Conservation (phyloP, 2,888 invertebrate genomes). For the Drosophila conformis region DNA sequence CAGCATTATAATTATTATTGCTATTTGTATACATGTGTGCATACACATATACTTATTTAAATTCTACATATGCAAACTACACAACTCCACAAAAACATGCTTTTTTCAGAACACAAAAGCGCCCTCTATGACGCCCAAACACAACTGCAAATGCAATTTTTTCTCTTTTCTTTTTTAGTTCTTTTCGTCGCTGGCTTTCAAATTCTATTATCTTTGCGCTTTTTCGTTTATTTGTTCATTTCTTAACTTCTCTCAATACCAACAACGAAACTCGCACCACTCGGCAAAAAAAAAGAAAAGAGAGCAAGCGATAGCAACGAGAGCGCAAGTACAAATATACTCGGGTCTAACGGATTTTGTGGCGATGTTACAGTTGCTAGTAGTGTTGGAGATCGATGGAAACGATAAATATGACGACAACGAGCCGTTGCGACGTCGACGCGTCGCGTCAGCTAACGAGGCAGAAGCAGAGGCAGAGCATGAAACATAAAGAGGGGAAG, state of each 20-base stretch:
- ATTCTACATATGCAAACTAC: slow-evolving; percentile 47
- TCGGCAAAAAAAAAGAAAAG: slow-evolving; percentile 1
- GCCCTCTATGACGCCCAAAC: slow-evolving; percentile 49
- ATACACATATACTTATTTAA: slow-evolving; percentile 22
- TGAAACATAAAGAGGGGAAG: slow-evolving; percentile 78
- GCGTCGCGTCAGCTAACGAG: slow-evolving; percentile 67
- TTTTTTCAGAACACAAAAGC: slow-evolving; percentile 28
- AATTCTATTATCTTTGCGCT: slow-evolving; percentile 43
- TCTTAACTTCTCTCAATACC: slow-evolving; percentile 62
- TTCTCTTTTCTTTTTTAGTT: slow-evolving; percentile 26
- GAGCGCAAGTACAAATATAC: slow-evolving; percentile 62
- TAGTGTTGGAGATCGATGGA: slow-evolving; percentile 76
- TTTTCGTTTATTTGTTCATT: slow-evolving; percentile 38
- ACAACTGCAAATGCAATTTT: slow-evolving; percentile 62
- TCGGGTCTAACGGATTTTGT: slow-evolving; percentile 63
- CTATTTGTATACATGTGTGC: slow-evolving; percentile 17
- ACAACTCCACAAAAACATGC: slow-evolving; percentile 33
- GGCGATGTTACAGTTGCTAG: slow-evolving; percentile 65
- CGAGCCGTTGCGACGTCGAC: slow-evolving; percentile 61
- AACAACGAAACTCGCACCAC: slow-evolving; percentile 33
- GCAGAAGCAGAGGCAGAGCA: slow-evolving; percentile 37
- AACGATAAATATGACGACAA: slow-evolving; percentile 70
- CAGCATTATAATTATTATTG: slow-evolving; percentile 32
- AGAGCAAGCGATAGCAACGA: slow-evolving; percentile 49
- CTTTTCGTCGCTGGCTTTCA: slow-evolving; percentile 42